Percentiles rank a stretch among this genome's conserved stretches.
Conservation (phyloP, 2,888 invertebrate species). For the Apodemia mormo region DNA sequence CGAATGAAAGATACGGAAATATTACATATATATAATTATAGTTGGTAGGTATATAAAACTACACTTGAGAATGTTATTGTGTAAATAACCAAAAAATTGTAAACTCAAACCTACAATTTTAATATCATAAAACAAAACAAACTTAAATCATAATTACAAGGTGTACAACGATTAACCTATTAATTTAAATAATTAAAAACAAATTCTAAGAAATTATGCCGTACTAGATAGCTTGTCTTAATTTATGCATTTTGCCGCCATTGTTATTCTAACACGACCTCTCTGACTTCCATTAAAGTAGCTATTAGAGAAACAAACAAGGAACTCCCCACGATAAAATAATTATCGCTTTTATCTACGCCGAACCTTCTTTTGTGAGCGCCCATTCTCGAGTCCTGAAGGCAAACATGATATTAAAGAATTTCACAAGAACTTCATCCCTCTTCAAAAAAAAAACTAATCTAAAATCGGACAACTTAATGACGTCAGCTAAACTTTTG, state of each 20-base stretch:
- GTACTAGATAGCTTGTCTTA: constrained; percentile 51
- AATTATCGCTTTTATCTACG: constrained; percentile 76
- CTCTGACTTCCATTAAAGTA: constrained; percentile 69
- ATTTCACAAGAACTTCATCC: constrained; percentile 53
- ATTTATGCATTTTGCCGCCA: constrained; percentile 66
- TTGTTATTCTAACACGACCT: constrained; percentile 58
- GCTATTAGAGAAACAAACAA: constrained; percentile 81
- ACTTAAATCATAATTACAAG: constrained; percentile 7
- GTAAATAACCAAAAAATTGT: no score
- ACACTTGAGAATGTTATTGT: no score
- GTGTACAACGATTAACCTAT: constrained; percentile 12
- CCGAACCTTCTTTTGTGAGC: constrained; percentile 51
- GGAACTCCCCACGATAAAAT: constrained; percentile 75
- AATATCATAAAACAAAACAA: constrained; percentile 10
- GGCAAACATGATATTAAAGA: constrained; percentile 60
- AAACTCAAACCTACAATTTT: no score
- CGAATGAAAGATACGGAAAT: no score
- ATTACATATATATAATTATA: no score
- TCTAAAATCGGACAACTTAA: constrained; percentile 61
- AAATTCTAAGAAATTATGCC: constrained; percentile 44
- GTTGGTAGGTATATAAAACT: no score
- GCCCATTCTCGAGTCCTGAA: constrained; percentile 47
- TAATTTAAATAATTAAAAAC: constrained; percentile 32
- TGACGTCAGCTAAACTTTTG: constrained; percentile 73
- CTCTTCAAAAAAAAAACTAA: constrained; percentile 58